These are phyloP conservation scores for Rhingia rostrata DNA, from an alignment of 2,888 invertebrate genomes.

Conservation along the genomic window DNA sequence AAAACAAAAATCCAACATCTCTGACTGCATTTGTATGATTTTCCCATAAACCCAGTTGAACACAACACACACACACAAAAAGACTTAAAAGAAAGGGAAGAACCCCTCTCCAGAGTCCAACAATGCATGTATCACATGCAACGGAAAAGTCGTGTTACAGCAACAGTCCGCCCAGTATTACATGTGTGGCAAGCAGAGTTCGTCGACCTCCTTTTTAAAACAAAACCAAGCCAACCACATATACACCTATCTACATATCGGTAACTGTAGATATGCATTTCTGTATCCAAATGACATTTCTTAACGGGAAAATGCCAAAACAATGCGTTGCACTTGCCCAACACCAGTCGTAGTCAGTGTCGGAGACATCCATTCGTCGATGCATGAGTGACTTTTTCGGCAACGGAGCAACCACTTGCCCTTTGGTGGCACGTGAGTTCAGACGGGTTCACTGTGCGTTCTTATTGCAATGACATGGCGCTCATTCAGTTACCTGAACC, in stretches of 20 bases:
- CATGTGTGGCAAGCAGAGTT: conserved; percentile 24
- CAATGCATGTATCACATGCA: conserved; percentile 43
- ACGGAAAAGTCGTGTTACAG: conserved; percentile 49
- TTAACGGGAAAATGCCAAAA: conserved; percentile 60
- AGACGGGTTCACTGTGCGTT: conserved; percentile 20
- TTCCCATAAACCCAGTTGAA: conserved; percentile 70
- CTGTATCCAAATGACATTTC: conserved; percentile 52
- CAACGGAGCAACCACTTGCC: not conserved
- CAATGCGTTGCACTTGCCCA: conserved; percentile 26
- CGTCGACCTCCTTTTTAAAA: conserved; percentile 42
- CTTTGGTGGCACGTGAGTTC: conserved; percentile 54
- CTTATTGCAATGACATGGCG: conserved; percentile 7
- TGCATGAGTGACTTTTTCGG: conserved; percentile 20
- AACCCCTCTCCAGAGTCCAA: conserved; percentile 18
- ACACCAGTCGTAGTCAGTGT: conserved; percentile 26
- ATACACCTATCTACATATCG: conserved; percentile 14
- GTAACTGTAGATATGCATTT: conserved; percentile 29
- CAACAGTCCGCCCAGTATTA: conserved; percentile 36
- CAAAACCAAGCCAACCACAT: conserved; percentile 25
- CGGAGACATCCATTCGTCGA: conserved; percentile 35
- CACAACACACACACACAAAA: conserved; percentile 28
- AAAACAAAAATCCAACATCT: conserved; percentile 23
- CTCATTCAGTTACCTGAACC: conserved; percentile 12
- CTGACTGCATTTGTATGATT: conserved; percentile 51
- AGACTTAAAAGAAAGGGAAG: conserved; percentile 39